Evolutionary conservation across 2,113 vertebrate species (phyloP).

Genomic region (Dipodomys ordii): DNA sequence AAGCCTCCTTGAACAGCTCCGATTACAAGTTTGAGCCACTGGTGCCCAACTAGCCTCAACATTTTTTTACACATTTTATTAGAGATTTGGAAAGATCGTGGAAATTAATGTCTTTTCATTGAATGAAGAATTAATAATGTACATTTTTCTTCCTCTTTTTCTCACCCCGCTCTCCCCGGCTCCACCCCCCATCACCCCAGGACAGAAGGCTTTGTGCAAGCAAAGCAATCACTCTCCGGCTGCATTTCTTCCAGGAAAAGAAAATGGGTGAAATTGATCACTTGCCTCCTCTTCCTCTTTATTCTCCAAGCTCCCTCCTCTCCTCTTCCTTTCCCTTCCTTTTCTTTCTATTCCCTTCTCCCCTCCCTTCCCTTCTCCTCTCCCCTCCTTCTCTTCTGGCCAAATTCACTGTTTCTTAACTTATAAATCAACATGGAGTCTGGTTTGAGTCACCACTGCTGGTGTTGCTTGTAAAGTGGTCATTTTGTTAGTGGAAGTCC

Average conservation of each 20-base stretch:
- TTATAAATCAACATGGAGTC: neutral
- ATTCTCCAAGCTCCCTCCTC: too few relatives aligned
- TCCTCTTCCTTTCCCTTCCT: too few relatives aligned
- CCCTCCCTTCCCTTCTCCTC: too few relatives aligned
- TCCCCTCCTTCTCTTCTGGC: neutral
- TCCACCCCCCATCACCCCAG: too few relatives aligned
- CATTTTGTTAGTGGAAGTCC: conserved; percentile 2
- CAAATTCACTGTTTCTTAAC: neutral
- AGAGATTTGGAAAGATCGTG: neutral
- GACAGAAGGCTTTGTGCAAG: too few relatives aligned
- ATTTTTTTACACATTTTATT: neutral
- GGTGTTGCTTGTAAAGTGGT: neutral
- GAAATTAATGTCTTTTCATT: neutral
- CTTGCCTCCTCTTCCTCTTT: neutral
- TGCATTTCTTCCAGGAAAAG: neutral
- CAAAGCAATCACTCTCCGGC: too few relatives aligned
- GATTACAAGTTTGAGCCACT: too few relatives aligned
- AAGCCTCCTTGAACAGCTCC: too few relatives aligned
- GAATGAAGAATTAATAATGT: neutral
- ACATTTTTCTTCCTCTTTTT: neutral
- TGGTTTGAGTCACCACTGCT: neutral
- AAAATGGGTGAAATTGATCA: neutral
- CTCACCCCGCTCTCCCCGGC: too few relatives aligned
- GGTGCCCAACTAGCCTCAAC: too few relatives aligned
- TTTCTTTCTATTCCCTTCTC: too few relatives aligned